Percentiles rank a stretch among this genome's conserved stretches.
phyloP scores from a whole-genome alignment of 2,888 invertebrate genomes.

The Exocentrus adspersus region DNA sequence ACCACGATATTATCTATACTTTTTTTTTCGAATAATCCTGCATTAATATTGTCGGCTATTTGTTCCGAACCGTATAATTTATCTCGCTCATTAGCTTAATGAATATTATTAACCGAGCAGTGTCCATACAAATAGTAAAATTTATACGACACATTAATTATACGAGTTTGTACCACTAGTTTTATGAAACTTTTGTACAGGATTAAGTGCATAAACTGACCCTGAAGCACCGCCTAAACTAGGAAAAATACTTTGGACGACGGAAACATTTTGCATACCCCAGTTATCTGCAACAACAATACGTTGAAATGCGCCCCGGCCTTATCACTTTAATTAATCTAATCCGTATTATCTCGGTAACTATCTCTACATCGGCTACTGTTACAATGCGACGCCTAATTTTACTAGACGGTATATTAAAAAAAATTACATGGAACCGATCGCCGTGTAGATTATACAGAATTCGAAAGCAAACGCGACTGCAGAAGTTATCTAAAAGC shows the following conservation, averaged over 20 bases:
- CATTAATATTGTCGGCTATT: background rate
- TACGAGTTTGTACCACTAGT: background rate
- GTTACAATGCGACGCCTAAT: background rate
- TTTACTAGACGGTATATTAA: background rate
- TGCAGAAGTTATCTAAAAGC: too few species aligned
- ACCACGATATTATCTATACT: too few species aligned
- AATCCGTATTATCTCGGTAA: slow-evolving; percentile 5
- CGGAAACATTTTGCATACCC: background rate
- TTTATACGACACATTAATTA: slow-evolving; percentile 21
- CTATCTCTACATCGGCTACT: background rate
- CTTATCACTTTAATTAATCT: slow-evolving; percentile 1
- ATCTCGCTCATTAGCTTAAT: slow-evolving; percentile 8
- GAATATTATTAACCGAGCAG: slow-evolving; percentile 14
- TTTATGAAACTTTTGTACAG: too few species aligned
- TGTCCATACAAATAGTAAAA: slow-evolving; percentile 3
- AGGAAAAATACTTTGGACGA: too few species aligned
- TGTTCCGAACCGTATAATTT: slow-evolving; percentile 4
- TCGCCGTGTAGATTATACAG: background rate
- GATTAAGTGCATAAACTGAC: too few species aligned
- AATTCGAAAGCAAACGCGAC: background rate
- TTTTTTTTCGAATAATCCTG: background rate
- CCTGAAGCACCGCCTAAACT: too few species aligned
- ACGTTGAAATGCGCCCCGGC: background rate
- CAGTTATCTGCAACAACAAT: background rate
- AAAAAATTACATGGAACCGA: background rate